These are phyloP conservation scores for Charanyca ferruginea DNA, from an alignment of 2,888 invertebrate species.

Conservation along the genomic window DNA sequence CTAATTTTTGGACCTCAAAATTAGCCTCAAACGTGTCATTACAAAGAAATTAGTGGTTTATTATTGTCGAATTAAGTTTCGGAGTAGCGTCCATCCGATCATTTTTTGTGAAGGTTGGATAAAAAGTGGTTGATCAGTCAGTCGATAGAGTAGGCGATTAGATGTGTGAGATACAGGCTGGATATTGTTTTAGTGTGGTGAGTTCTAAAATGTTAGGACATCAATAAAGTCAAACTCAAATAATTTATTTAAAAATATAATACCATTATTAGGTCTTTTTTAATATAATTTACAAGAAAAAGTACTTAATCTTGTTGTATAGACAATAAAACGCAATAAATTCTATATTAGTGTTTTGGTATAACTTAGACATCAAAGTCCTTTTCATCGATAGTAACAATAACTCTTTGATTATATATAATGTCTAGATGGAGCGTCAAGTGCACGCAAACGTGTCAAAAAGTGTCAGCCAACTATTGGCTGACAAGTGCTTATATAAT, in stretches of 20 bases:
- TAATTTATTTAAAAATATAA: neutral
- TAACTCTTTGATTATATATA: too few species aligned
- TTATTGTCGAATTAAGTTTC: conserved; percentile 79
- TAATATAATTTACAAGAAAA: neutral
- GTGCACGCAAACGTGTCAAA: too few species aligned
- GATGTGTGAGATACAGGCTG: conserved; percentile 58
- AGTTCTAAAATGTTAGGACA: neutral
- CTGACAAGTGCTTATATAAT: too few species aligned
- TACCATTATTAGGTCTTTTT: neutral
- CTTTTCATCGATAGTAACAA: neutral
- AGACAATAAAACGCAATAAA: too few species aligned
- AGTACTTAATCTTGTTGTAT: neutral
- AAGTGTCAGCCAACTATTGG: too few species aligned
- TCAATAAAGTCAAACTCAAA: neutral
- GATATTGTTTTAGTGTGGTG: conserved; percentile 39
- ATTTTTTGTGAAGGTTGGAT: conserved; percentile 66
- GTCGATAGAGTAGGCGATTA: conserved; percentile 74
- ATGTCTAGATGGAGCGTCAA: too few species aligned
- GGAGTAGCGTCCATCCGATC: conserved; percentile 67
- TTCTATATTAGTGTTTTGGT: too few species aligned
- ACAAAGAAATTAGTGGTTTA: conserved; percentile 80
- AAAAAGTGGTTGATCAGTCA: conserved; percentile 69
- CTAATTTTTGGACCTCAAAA: conserved; percentile 55
- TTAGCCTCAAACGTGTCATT: conserved; percentile 75
- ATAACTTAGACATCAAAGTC: too few species aligned